Evolutionary conservation across 2,797 vertebrate genomes (phyloP).

Genomic region (Sebastes elongatus): DNA sequence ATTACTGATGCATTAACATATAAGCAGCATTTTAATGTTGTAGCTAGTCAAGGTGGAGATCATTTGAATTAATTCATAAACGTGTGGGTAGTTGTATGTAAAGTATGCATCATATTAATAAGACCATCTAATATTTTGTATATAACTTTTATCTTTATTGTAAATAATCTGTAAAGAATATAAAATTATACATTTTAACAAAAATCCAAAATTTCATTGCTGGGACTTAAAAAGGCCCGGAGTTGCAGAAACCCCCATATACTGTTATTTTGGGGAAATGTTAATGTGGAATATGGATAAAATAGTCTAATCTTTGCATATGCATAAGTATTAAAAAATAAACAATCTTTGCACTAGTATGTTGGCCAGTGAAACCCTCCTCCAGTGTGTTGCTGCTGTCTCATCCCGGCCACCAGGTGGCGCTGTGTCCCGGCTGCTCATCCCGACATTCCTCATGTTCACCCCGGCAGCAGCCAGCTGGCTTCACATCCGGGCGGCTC

Average conservation of each 20-base stretch:
- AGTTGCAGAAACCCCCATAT: no score
- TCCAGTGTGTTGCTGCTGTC: background rate
- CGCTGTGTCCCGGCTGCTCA: conserved; percentile 36
- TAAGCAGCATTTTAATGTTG: background rate
- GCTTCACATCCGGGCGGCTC: conserved; percentile 77
- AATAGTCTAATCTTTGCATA: background rate
- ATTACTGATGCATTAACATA: background rate
- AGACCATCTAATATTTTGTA: background rate
- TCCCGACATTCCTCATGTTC: background rate
- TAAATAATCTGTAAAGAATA: background rate
- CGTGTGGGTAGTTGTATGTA: background rate
- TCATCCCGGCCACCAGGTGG: conserved; percentile 31
- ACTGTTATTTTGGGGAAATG: background rate
- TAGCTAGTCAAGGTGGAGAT: background rate
- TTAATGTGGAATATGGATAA: background rate
- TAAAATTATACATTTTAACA: background rate
- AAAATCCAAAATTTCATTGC: no score
- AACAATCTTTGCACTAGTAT: no score
- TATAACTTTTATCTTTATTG: background rate
- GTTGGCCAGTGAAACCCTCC: no score
- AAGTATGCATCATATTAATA: background rate
- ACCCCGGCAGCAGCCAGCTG: conserved; percentile 48
- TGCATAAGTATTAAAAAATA: no score
- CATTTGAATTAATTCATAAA: background rate
- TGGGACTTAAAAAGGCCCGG: no score